Evolutionary conservation across 2,888 invertebrate genomes (phyloP), one percentile per base, ranked within the genome.

Genomic region (Lithodes maja): DNA sequence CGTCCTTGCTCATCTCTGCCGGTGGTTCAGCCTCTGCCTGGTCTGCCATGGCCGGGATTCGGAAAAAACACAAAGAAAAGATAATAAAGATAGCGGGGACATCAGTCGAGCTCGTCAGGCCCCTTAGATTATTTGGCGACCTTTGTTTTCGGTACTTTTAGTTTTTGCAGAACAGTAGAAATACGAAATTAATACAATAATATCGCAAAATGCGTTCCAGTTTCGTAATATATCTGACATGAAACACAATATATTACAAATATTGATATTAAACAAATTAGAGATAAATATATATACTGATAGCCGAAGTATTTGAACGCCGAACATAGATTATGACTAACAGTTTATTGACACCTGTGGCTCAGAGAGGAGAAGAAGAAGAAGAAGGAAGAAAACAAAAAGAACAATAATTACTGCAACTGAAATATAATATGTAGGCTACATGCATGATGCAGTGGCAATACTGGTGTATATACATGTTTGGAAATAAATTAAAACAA

Each of bases 1-100:
- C 75, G 52, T 88, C 88, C 3, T 68, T 54, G 55, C 86, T 86
- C 91, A 91, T 91, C 33, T n/a, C 53, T 55, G 68, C 3, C 33
- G 80, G 68, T 7, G 50, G 54, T 69, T 89, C 85, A 50, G 3
- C 78, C 68, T 87, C 87, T 81, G 87, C 17, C 83, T 83, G 77
- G 69, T 87, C 87, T 81, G 87, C 17, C 83, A 86, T 83, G 0
- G 15, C 17, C 17, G 61, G 61, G 71, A n/a, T 71, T 5, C 12
- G 17, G 17, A 71, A n/a, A n/a, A 0, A 71, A 3, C 15, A n/a
- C 53, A 68, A 17, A 0, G 49, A 2, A 2, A 1, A 55, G 52
- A 84, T 52, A 84, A 77, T 15, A 54, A 2, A 82, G 82, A 82
- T 82, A 82, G 50, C 69, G 7, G 12, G 12, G 33, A 15, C 1